Percentiles rank a stretch among this genome's conserved stretches.
Evolutionary conservation across 1,140 invertebrate genomes (phyloP).

Genomic region (Heliothis virescens): DNA sequence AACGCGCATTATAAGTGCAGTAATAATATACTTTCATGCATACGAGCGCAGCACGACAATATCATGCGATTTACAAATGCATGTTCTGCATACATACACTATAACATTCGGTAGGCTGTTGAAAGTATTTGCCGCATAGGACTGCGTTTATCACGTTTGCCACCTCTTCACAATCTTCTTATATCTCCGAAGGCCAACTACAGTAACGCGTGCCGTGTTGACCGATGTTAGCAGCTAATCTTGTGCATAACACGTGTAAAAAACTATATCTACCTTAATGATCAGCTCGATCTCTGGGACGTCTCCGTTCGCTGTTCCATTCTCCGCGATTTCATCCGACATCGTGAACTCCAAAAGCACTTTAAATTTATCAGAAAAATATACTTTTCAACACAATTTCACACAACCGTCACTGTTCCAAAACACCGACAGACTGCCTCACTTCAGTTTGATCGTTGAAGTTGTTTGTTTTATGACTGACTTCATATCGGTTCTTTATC

Average conservation of each 20-base stretch:
- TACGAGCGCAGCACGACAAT: conserved; percentile 57
- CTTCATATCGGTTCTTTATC: conserved; percentile 42
- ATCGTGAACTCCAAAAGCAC: conserved; percentile 80
- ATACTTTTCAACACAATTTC: conserved; percentile 67
- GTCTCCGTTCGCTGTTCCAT: conserved; percentile 89
- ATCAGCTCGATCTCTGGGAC: conserved; percentile 93
- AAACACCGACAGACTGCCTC: conserved; percentile 74
- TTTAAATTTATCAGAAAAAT: conserved; percentile 66
- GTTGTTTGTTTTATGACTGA: conserved; percentile 48
- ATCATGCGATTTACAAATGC: conserved; percentile 51
- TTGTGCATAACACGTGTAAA: conserved; percentile 67
- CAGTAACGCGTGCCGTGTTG: conserved; percentile 67
- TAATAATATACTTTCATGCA: conserved; percentile 81
- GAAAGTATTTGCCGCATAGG: conserved; percentile 41
- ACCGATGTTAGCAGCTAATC: conserved; percentile 67
- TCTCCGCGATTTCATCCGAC: conserved; percentile 86
- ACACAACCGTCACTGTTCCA: conserved; percentile 76
- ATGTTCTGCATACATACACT: background rate
- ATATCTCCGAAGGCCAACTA: conserved; percentile 61
- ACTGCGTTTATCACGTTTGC: conserved; percentile 57
- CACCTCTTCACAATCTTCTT: conserved; percentile 73
- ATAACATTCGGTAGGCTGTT: conserved; percentile 2
- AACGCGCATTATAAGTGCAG: conserved; percentile 74
- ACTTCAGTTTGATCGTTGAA: conserved; percentile 63
- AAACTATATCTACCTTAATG: conserved; percentile 89